Evolutionary conservation across 2,888 invertebrate genomes (phyloP), one percentile per base, ranked within the genome.

Genomic region (Boloria selene): DNA sequence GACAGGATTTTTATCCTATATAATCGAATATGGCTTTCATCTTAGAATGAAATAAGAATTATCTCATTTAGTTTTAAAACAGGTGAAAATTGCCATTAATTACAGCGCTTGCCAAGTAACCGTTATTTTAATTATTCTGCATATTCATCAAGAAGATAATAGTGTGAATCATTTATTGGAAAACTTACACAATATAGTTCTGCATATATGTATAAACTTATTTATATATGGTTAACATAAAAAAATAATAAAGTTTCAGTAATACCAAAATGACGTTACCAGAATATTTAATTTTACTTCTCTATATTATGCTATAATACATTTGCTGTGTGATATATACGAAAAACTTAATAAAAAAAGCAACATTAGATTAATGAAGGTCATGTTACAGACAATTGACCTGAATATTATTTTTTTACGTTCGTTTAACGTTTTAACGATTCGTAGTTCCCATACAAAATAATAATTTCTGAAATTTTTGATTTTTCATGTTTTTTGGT

Each of bases 201-300:
- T n/a, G n/a, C n/a, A n/a, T n/a, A 38, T 2, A 38, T 56, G 44
- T 56, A 26, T 56, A n/a, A 13, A 22, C 13, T 56, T 45, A n/a
- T 22, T 45, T 13, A n/a, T 44, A 18, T 56, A 22, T 38, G 14
- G 18, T 55, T 55, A 14, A 44, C 38, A 18, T 18, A 55, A 18
- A 1, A 10, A 18, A 55, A 55, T 55, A 38, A 14, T 47, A 64
- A 55, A 54, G 77, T 79, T 75, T 75, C 77, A 71, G 72, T 73
- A 77, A 79, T 80, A 78, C 84, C 86, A 85, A 85, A 77, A 73
- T 69, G 67, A 73, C 71, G 79, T 78, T 78, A 79, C 79, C 78
- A 77, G 64, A 67, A 58, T 49, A 42, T 47, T 60, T 59, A 49
- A 59, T 51, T 64, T 17, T 53, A 52, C 42, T 56, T 61, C 59